A percentile compares a stretch with the other conserved stretches of the same genome.
Conservation (phyloP, 2,888 invertebrate genomes). For the Megaustenia siamemsis region DNA sequence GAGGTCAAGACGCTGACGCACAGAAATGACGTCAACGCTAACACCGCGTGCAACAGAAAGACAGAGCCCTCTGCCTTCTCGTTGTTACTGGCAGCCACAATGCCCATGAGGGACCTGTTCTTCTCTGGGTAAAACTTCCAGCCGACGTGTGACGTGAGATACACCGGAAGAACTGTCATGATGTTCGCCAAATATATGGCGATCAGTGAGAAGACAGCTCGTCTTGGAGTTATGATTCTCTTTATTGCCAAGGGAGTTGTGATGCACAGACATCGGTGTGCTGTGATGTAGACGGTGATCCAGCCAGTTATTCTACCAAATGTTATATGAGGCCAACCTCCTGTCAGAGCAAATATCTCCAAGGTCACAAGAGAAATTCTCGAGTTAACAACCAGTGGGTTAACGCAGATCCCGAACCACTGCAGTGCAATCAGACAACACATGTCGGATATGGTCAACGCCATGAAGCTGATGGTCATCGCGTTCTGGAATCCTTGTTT, state of each 20-base stretch:
- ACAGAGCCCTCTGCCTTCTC: neutral
- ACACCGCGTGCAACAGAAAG: neutral
- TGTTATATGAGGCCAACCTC: neutral
- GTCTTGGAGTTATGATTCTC: neutral
- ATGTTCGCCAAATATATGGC: neutral
- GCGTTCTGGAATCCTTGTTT: constrained; percentile 5
- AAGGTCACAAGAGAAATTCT: neutral
- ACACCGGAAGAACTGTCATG: neutral
- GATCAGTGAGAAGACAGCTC: neutral
- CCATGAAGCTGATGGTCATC: constrained; percentile 23
- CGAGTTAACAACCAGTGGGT: neutral
- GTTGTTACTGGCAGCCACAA: neutral
- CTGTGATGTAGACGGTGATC: constrained; percentile 17
- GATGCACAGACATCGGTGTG: constrained; percentile 34
- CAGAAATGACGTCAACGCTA: neutral
- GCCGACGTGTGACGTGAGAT: neutral
- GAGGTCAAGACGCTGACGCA: neutral
- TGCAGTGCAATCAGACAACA: neutral
- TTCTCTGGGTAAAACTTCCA: constrained; percentile 25
- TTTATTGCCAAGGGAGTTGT: constrained; percentile 11
- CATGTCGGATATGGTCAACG: constrained; percentile 22
- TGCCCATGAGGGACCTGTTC: constrained; percentile 17
- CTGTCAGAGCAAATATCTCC: neutral
- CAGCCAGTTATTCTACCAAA: constrained; percentile 18
- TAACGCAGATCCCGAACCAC: neutral